phyloP scores from a whole-genome alignment of 2,113 vertebrate genomes.

The Columba livia region DNA sequence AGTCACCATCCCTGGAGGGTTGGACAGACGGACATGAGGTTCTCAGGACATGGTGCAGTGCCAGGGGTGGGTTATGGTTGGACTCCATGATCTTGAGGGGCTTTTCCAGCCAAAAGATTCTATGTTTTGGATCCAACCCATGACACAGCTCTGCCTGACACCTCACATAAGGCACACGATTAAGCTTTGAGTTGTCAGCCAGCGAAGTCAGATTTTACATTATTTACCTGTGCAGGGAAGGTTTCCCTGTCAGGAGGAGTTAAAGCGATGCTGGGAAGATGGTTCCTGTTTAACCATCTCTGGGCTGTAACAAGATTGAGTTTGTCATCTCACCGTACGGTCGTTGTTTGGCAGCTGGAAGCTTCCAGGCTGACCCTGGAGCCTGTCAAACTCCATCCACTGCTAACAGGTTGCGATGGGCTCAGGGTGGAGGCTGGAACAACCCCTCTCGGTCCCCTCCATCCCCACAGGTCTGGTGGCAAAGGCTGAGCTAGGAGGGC shows the following conservation, averaged over 20 bases:
- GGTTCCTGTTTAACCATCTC: background rate
- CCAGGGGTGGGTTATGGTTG: no score
- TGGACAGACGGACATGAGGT: no score
- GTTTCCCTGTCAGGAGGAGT: background rate
- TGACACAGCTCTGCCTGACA: background rate
- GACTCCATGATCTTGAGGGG: no score
- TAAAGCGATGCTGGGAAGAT: background rate
- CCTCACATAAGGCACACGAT: background rate
- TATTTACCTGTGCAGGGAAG: background rate
- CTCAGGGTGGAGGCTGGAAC: background rate
- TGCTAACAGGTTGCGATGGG: accelerated
- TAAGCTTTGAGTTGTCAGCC: background rate
- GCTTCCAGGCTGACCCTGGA: background rate
- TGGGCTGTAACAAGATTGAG: background rate
- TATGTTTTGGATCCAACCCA: no score
- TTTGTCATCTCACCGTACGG: background rate
- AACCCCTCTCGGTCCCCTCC: background rate
- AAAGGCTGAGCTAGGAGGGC: background rate
- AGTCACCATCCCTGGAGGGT: no score
- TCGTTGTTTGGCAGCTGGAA: accelerated
- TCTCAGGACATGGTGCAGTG: no score
- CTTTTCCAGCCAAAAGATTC: no score
- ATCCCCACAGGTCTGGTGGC: background rate
- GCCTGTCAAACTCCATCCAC: background rate
- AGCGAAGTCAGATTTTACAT: background rate